phyloP scores from a whole-genome alignment of 2,797 vertebrate genomes.

The Arctocebus calabarensis region DNA sequence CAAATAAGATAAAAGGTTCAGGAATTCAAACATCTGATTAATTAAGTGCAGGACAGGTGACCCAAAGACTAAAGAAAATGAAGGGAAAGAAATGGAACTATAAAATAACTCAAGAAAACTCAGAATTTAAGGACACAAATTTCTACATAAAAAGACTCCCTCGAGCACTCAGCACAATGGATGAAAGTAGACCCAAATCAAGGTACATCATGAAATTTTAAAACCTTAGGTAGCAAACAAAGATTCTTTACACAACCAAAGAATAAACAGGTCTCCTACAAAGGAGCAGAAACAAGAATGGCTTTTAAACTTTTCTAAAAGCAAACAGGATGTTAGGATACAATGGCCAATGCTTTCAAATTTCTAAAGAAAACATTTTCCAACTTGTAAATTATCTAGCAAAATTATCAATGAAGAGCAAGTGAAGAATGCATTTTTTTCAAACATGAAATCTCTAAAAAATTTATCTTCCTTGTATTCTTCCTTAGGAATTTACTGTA shows the following conservation, averaged over 20 bases:
- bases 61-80: neutral
- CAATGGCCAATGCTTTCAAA: neutral
- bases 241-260: neutral
- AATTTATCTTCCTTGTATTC: neutral
- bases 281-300: neutral
- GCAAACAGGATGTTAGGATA: neutral
- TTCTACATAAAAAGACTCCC: neutral
- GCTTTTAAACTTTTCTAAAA: conserved; percentile 10
- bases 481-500: neutral
- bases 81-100: neutral
- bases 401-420: neutral
- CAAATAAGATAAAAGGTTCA: neutral
- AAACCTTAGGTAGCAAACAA: neutral
- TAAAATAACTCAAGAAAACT: neutral
- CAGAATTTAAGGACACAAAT: neutral
- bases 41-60: neutral
- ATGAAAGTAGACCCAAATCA: neutral
- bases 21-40: neutral
- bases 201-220: neutral
- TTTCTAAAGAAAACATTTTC: neutral
- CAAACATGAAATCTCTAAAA: neutral
- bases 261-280: neutral
- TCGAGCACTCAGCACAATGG: neutral
- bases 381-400: neutral
- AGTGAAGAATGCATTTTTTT: neutral